phyloP scores from a whole-genome alignment of 1,140 invertebrate genomes.

The Bombus breviceps region DNA sequence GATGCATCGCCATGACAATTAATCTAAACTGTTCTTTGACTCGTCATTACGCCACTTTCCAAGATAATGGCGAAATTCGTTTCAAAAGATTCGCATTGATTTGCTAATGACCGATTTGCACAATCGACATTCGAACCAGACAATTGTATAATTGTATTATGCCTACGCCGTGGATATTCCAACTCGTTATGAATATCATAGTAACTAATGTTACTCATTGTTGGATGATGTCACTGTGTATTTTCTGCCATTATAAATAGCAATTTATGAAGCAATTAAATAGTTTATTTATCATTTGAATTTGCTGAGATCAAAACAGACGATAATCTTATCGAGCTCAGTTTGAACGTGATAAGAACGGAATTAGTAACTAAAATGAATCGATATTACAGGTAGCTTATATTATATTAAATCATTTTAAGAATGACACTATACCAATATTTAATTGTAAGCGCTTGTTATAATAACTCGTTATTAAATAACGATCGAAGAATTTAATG shows the following conservation, averaged over 20 bases:
- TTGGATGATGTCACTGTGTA: background rate
- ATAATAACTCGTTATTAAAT: too few species aligned
- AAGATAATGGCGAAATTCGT: background rate
- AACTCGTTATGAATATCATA: background rate
- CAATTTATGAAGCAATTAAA: background rate
- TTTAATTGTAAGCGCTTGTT: too few species aligned
- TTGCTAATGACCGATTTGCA: background rate
- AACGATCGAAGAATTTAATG: too few species aligned
- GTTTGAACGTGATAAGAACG: too few species aligned
- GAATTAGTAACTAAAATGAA: too few species aligned
- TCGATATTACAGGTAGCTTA: too few species aligned
- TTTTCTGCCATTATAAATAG: background rate
- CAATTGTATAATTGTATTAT: background rate
- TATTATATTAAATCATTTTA: too few species aligned
- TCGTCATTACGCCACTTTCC: constrained; percentile 18
- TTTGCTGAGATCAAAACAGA: too few species aligned
- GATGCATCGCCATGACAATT: constrained; percentile 42
- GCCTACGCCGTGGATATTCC: background rate
- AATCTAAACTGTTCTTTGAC: constrained; percentile 29
- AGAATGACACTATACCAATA: too few species aligned
- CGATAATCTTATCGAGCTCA: too few species aligned
- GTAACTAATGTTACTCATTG: background rate
- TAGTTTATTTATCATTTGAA: too few species aligned
- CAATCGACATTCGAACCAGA: background rate
- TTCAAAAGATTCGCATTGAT: constrained; percentile 3